Evolutionary conservation across 2,113 vertebrate species (phyloP).

Genomic region (Atrichornis clamosus): DNA sequence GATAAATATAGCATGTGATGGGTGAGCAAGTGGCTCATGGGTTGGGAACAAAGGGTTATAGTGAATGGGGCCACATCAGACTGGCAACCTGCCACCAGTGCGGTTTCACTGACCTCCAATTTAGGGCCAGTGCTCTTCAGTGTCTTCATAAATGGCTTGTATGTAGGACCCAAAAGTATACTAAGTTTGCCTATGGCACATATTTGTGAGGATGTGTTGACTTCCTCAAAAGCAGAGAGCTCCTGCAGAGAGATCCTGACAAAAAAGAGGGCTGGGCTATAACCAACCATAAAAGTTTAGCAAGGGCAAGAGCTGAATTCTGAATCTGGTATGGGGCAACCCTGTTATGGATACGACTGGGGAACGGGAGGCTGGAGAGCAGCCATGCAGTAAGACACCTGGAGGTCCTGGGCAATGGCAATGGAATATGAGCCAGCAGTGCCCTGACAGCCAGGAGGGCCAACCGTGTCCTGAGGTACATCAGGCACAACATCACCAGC

Average conservation of each 20-base stretch:
- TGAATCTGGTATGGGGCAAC: neutral
- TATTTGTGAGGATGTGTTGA: neutral
- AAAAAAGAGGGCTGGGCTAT: neutral
- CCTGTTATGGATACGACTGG: neutral
- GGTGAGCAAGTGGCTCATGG: accelerated
- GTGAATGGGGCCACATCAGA: neutral
- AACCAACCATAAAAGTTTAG: neutral
- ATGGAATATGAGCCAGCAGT: neutral
- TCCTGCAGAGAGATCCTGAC: neutral
- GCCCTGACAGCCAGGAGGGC: neutral
- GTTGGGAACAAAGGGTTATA: neutral
- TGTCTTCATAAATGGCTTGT: neutral
- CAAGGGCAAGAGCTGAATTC: neutral
- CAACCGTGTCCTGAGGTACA: accelerated
- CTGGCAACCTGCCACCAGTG: neutral
- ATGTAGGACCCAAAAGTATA: neutral
- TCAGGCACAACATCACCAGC: neutral
- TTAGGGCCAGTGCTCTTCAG: neutral
- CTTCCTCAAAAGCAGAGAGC: neutral
- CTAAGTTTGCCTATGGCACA: neutral
- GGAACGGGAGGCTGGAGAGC: neutral
- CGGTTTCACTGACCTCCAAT: neutral
- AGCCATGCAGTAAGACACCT: neutral
- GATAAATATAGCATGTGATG: neutral
- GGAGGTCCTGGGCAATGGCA: accelerated